Evolutionary conservation across 2,797 vertebrate species (phyloP).

Genomic region (Sphaeramia orbicularis): DNA sequence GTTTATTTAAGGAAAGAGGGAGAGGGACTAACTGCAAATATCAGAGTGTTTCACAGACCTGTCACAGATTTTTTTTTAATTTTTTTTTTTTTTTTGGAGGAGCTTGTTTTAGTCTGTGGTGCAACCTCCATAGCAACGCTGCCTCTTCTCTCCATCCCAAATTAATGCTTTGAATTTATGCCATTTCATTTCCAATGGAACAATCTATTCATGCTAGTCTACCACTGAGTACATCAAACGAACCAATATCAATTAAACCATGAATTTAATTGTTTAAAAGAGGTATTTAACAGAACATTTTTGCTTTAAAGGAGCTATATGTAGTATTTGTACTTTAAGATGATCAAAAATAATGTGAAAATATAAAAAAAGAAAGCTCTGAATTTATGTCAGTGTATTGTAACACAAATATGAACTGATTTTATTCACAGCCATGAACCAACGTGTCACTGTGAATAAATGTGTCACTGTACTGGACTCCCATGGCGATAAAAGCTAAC

Average conservation of each 20-base stretch:
- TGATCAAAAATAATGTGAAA: too few relatives aligned
- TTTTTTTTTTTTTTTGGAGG: conserved; percentile 34
- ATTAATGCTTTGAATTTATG: conserved; percentile 79
- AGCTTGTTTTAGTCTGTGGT: conserved; percentile 30
- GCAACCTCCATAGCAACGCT: conserved; percentile 66
- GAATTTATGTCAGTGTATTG: too few relatives aligned
- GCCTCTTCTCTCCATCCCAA: conserved; percentile 46
- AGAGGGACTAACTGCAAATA: conserved; percentile 13
- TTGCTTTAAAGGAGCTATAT: conserved; percentile 3
- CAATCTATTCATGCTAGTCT: conserved; percentile 44
- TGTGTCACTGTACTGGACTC: too few relatives aligned
- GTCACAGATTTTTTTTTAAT: conserved; percentile 23
- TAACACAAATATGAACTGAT: too few relatives aligned
- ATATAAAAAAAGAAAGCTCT: too few relatives aligned
- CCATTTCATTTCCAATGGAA: conserved; percentile 65
- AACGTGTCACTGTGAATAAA: too few relatives aligned
- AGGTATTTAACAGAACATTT: conserved; percentile 15
- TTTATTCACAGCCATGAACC: too few relatives aligned
- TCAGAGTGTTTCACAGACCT: conserved; percentile 18
- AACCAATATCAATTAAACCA: conserved; percentile 40
- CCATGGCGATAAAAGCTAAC: too few relatives aligned
- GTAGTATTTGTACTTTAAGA: too few relatives aligned
- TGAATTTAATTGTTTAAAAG: conserved; percentile 25
- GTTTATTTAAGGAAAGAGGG: background rate
- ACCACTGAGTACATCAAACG: conserved; percentile 71